These are phyloP conservation scores for Ammodytes marinus DNA, from an alignment of 2,113 vertebrate species.

Conservation along the genomic window DNA sequence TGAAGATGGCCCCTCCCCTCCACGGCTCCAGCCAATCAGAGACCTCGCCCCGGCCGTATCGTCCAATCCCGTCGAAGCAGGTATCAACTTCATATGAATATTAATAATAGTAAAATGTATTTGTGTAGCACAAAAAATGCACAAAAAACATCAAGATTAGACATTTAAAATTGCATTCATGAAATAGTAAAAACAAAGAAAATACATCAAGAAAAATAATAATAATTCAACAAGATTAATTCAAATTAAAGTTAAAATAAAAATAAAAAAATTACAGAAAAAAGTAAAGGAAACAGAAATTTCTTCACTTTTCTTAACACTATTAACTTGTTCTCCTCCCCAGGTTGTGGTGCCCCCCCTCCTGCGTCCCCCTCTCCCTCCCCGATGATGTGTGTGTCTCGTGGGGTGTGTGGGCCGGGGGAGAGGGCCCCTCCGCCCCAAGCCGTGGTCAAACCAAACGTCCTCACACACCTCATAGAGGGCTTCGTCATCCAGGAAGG, in stretches of 20 bases:
- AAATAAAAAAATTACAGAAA: too few species aligned
- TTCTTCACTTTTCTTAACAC: background rate
- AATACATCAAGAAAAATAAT: too few species aligned
- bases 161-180: too few species aligned
- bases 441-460: constrained; percentile 97
- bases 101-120: too few species aligned
- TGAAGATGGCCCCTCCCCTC: constrained; percentile 70
- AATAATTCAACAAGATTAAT: too few species aligned
- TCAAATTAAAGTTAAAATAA: too few species aligned
- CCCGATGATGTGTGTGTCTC: constrained; percentile 67
- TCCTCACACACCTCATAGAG: constrained; percentile 98
- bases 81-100: constrained; percentile 55
- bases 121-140: too few species aligned
- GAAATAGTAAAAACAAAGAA: too few species aligned
- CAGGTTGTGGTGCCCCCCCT: constrained; percentile 27
- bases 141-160: too few species aligned
- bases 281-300: too few species aligned
- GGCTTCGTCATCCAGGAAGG: constrained; percentile 99
- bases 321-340: background rate
- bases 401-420: constrained; percentile 75
- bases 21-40: constrained; percentile 77
- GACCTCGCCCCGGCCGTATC: constrained; percentile 80
- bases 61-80: constrained; percentile 75
- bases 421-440: constrained; percentile 91
- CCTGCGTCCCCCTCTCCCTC: constrained; percentile 42